These are phyloP conservation scores for Luscinia luscinia DNA, from an alignment of 2,797 vertebrate species.

Conservation along the genomic window DNA sequence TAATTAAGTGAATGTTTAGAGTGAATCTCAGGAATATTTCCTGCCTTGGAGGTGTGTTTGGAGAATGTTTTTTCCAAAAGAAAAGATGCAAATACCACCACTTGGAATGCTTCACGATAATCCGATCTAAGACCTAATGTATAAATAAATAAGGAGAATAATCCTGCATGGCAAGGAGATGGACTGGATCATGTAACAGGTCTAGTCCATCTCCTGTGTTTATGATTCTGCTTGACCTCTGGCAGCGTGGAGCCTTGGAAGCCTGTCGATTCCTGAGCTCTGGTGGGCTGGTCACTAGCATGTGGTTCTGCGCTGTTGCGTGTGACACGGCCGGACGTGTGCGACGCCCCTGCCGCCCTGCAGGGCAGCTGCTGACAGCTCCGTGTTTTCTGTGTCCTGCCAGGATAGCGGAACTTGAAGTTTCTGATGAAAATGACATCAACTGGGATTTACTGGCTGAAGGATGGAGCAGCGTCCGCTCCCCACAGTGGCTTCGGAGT, in stretches of 20 bases:
- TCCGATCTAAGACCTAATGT: conserved; percentile 54
- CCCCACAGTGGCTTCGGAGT: conserved; percentile 97
- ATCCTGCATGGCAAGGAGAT: conserved; percentile 65
- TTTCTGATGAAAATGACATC: conserved; percentile 95
- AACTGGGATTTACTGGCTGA: conserved; percentile 95
- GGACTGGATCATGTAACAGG: conserved; percentile 41
- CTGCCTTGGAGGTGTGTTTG: conserved; percentile 56
- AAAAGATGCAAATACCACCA: conserved; percentile 46
- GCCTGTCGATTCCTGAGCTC: conserved; percentile 40
- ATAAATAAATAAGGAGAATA: conserved; percentile 62
- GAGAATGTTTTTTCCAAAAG: conserved; percentile 65
- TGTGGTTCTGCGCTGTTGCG: conserved; percentile 33
- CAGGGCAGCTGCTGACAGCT: conserved; percentile 41
- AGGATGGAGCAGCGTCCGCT: conserved; percentile 97
- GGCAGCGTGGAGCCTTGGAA: conserved; percentile 67
- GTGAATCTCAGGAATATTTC: conserved; percentile 69
- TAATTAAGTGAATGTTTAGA: conserved; percentile 73
- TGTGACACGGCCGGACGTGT: background rate
- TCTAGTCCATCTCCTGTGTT: conserved; percentile 63
- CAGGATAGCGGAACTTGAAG: conserved; percentile 92
- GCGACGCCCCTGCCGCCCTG: background rate
- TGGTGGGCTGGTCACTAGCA: conserved; percentile 43
- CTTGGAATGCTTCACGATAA: conserved; percentile 64
- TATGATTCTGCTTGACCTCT: conserved; percentile 66
- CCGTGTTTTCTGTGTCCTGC: conserved; percentile 52